Evolutionary conservation across 2,888 invertebrate genomes (phyloP).

Genomic region (Atherix ibis): DNA sequence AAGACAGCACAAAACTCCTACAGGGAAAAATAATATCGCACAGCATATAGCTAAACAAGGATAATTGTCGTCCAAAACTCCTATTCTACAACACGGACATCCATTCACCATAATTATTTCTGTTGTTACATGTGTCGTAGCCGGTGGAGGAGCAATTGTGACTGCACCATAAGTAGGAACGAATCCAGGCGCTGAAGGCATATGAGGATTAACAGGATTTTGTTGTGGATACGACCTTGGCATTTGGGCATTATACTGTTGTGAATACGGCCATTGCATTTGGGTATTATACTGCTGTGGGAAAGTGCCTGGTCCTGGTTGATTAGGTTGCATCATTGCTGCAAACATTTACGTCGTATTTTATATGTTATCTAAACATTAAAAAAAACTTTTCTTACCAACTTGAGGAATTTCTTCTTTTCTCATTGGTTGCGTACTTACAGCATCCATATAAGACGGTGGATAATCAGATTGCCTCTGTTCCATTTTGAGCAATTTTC

Average conservation of each 20-base stretch:
- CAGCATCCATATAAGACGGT: neutral
- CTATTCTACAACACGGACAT: conserved; percentile 79
- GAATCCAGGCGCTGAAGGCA: conserved; percentile 3
- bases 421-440: neutral
- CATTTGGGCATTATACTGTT: neutral
- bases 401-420: neutral
- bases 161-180: conserved; percentile 25
- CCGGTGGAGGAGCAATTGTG: too few species aligned
- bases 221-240: neutral
- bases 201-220: conserved; percentile 3
- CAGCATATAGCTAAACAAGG: conserved; percentile 70
- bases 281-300: neutral
- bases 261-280: neutral
- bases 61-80: conserved; percentile 73
- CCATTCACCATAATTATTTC: conserved; percentile 73
- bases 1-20: conserved; percentile 76
- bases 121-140: conserved; percentile 41
- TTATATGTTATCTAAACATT: neutral
- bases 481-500: too few species aligned
- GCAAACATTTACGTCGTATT: neutral
- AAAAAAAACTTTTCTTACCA: neutral
- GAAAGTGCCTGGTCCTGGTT: neutral
- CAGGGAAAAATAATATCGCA: conserved; percentile 72
- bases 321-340: too few species aligned
- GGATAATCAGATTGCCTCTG: neutral